Base-by-base conservation (phyloP, 2,888 invertebrate genomes). In the Antheraea yamamai region DNA sequence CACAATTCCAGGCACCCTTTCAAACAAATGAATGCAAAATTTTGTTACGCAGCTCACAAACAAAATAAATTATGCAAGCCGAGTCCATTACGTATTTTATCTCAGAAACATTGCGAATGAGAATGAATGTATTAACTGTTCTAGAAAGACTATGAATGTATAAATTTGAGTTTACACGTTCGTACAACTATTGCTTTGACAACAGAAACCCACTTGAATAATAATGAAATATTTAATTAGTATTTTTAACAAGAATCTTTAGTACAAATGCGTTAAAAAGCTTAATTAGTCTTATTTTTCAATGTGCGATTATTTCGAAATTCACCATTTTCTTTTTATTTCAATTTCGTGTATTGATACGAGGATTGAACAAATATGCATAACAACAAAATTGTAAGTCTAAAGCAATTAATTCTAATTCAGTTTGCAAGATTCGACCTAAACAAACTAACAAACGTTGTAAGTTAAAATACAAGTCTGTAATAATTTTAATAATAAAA, bases 11-110 rank as follows among this genome's bases (percentile, higher is more conserved):
- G 47, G 78, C 77, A 82, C 81, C 79, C 79, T 77, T 77, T 78
- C 79, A 79, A 84, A 85, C 82, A 88, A 88, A 86, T 85, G 83
- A 87, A 88, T 88, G 85, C 82, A 85, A 86, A 87, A 87, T 86
- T 83, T 84, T 81, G 84, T 84, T 81, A 84, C 84, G 85, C 83
- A 81, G 81, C 81, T 85, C 83, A 81, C 83, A 86, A 88, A 85
- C 87, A 84, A 84, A 77, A 85, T 90, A 87, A 88, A 90, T 90
- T 87, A 90, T 89, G 87, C 86, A 90, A 76, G 79, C 78, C 81
- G 82, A 87, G 85, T 88, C 87, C 86, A 87, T 89, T 88, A 86
- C 83, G 87, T 85, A 87, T 85, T 88, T 88, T 89, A 75, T 76
- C 73, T 52, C 61, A 75, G 74, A 72, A 74, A 72, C 71, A 74